phyloP scores from a whole-genome alignment of 2,113 vertebrate species.

The Spheniscus mendiculus region DNA sequence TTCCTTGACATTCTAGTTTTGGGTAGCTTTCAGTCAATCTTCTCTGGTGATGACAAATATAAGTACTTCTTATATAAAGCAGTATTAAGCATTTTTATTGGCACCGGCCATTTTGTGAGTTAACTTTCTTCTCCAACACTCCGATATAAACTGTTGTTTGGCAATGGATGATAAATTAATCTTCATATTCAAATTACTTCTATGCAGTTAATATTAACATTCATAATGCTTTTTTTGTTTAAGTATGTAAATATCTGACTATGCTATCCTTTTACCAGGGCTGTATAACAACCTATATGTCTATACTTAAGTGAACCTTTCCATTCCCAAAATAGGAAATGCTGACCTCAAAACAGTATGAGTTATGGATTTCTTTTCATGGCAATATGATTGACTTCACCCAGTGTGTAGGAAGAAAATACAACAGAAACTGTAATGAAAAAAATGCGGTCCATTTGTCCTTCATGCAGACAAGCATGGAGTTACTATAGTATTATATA shows the following conservation, averaged over 20 bases:
- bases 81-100: conserved; percentile 57
- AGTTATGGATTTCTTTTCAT: conserved; percentile 44
- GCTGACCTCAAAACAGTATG: conserved; percentile 2
- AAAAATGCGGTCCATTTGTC: conserved; percentile 16
- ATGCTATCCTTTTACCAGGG: not conserved
- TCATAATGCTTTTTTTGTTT: conserved; percentile 42
- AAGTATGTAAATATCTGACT: conserved; percentile 33
- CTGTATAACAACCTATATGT: not conserved
- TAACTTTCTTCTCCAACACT: conserved; percentile 42
- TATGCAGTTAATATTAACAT: conserved; percentile 52
- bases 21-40: conserved; percentile 18
- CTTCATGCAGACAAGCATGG: conserved; percentile 9
- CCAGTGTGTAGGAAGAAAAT: not conserved
- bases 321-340: conserved; percentile 54
- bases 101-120: conserved; percentile 32
- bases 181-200: conserved; percentile 59
- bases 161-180: conserved; percentile 59
- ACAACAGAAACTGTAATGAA: conserved; percentile 30
- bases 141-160: conserved; percentile 44
- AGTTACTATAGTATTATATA: conserved; percentile 7
- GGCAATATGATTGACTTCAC: conserved; percentile 42
- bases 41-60: conserved; percentile 18
- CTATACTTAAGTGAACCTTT: conserved; percentile 48
- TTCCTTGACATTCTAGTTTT: not conserved
- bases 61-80: conserved; percentile 35